Evolutionary conservation across 2,888 invertebrate genomes (phyloP).

Genomic region (Drosophila borealis): DNA sequence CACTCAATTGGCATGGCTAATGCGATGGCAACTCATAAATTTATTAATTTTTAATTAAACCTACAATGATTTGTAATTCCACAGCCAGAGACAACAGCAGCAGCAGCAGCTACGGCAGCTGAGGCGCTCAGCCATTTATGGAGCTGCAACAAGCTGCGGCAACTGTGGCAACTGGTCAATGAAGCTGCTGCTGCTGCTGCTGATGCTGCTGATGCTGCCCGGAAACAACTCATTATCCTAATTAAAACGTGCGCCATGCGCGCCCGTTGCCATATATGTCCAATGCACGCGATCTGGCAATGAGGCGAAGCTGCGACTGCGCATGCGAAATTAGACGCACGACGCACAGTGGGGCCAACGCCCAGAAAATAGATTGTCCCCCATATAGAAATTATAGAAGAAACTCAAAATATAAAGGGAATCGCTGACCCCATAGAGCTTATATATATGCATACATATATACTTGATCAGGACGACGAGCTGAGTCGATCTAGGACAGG

Average conservation of each 20-base stretch:
- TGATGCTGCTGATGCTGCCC: slow-evolving; percentile 58
- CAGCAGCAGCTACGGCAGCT: slow-evolving; percentile 27
- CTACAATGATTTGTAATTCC: slow-evolving; percentile 79
- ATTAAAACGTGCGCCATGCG: slow-evolving; percentile 84
- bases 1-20: slow-evolving; percentile 80
- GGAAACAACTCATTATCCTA: slow-evolving; percentile 84
- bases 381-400: too few relatives aligned
- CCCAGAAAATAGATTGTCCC: too few relatives aligned
- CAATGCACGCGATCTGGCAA: slow-evolving; percentile 83
- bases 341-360: too few relatives aligned
- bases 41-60: slow-evolving; percentile 80
- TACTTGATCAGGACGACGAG: too few relatives aligned
- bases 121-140: slow-evolving; percentile 57
- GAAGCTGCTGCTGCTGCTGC: slow-evolving; percentile 40
- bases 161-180: slow-evolving; percentile 39
- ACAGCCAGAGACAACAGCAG: slow-evolving; percentile 21
- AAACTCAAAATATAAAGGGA: too few relatives aligned
- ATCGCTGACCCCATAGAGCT: too few relatives aligned
- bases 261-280: slow-evolving; percentile 78
- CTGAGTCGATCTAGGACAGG: too few relatives aligned
- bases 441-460: too few relatives aligned
- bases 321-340: slow-evolving; percentile 67
- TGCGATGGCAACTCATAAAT: slow-evolving; percentile 79
- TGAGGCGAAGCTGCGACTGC: slow-evolving; percentile 67
- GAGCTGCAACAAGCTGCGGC: slow-evolving; percentile 12